Conservation (phyloP, 2,888 invertebrate species). For the Strigamia transsilvanica region DNA sequence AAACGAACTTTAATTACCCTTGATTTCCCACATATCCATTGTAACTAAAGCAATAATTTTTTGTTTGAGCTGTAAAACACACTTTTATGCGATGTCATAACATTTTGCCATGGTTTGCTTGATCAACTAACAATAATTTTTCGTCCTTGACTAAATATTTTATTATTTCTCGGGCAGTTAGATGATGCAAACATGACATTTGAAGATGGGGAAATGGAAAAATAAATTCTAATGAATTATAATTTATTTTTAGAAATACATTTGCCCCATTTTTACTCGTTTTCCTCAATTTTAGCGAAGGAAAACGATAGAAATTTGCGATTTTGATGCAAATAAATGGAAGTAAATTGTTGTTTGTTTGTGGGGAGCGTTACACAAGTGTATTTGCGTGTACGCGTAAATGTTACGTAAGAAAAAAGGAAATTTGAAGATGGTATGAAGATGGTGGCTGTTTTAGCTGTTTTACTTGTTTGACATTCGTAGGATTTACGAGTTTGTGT, state of each 20-base stretch:
- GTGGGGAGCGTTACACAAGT: no score
- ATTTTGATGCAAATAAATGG: neutral
- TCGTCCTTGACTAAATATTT: constrained; percentile 10
- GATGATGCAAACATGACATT: constrained; percentile 22
- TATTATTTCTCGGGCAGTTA: constrained; percentile 6
- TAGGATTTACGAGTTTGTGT: constrained; percentile 24
- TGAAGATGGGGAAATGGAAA: neutral
- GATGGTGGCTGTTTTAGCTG: constrained; percentile 7
- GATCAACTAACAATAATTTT: constrained; percentile 47
- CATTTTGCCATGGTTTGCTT: constrained; percentile 46
- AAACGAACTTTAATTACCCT: neutral
- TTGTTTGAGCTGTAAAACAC: constrained; percentile 44
- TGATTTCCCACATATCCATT: neutral
- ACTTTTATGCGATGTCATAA: constrained; percentile 36
- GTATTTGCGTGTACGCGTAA: no score
- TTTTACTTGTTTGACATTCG: constrained; percentile 42
- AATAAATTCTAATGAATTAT: neutral
- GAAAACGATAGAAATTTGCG: neutral
- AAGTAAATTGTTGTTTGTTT: no score
- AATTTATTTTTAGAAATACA: neutral
- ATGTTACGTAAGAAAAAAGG: no score
- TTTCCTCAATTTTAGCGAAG: neutral
- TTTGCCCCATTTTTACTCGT: neutral
- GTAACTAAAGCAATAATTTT: constrained; percentile 10
- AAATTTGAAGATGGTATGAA: neutral